These are phyloP conservation scores for Parnassius smintheus DNA, from an alignment of 2,888 invertebrate species.

Conservation along the genomic window DNA sequence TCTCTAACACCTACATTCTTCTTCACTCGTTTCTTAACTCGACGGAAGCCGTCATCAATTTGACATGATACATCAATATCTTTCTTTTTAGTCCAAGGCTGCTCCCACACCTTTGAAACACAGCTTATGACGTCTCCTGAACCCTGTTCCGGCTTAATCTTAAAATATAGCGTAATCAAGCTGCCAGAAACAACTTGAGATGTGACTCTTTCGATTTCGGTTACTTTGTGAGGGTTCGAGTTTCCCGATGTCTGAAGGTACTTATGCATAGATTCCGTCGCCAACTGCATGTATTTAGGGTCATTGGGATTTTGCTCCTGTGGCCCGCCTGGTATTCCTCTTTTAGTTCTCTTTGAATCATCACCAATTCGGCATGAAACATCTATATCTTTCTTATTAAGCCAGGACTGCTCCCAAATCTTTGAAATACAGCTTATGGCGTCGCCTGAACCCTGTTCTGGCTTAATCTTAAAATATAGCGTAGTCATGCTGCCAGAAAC, in stretches of 20 bases:
- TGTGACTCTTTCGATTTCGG: too few species aligned
- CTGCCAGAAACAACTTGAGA: too few species aligned
- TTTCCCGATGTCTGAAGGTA: conserved; percentile 39
- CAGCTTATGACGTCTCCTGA: too few species aligned
- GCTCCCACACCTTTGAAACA: too few species aligned
- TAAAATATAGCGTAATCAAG: too few species aligned
- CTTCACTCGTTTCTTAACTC: conserved; percentile 22
- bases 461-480: conserved; percentile 50
- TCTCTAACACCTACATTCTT: conserved; percentile 28
- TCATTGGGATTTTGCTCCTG: conserved; percentile 35
- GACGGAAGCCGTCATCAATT: too few species aligned
- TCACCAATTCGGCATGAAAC: conserved; percentile 33
- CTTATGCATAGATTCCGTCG: conserved; percentile 46
- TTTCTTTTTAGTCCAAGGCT: too few species aligned
- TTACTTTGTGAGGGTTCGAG: conserved; percentile 30
- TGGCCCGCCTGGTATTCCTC: conserved; percentile 27
- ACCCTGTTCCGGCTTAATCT: too few species aligned
- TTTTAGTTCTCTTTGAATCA: neutral
- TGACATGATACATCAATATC: too few species aligned
- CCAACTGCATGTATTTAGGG: conserved; percentile 41
- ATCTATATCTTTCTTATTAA: conserved; percentile 53
- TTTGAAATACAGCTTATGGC: conserved; percentile 56
- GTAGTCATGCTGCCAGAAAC: conserved; percentile 57
- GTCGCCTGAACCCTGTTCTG: conserved; percentile 44
- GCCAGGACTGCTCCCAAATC: conserved; percentile 82